These are phyloP conservation scores for Pelagia noctiluca DNA, from an alignment of 30 jellyfish, hydroid and myxozoan species.

Conservation along the genomic window DNA sequence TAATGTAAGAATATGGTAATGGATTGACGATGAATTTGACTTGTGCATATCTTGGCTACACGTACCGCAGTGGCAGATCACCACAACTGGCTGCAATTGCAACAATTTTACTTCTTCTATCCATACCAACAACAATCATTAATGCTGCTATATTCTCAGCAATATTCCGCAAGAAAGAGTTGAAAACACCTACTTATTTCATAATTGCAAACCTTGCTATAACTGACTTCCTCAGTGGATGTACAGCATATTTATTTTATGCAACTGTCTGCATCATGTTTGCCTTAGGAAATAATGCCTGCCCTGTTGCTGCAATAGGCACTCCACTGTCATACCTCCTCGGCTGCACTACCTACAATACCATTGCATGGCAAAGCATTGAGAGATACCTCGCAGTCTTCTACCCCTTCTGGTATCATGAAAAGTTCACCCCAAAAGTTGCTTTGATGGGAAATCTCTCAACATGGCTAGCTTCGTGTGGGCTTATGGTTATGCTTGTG, in stretches of 20 bases:
- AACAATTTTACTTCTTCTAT: neutral
- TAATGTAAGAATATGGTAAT: too few relatives aligned
- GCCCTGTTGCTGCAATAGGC: slow-evolving; percentile 57
- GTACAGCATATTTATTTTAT: slow-evolving; percentile 36
- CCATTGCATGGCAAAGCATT: slow-evolving; percentile 45
- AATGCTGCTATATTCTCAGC: slow-evolving; percentile 29
- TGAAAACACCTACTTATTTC: slow-evolving; percentile 52
- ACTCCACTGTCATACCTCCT: slow-evolving; percentile 47
- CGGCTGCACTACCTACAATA: slow-evolving; percentile 43
- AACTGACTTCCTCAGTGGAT: slow-evolving; percentile 56
- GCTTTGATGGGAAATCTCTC: slow-evolving; percentile 12
- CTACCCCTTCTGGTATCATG: slow-evolving; percentile 70
- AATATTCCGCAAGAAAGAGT: slow-evolving; percentile 26
- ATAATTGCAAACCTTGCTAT: slow-evolving; percentile 52
- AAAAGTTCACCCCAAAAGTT: slow-evolving; percentile 12
- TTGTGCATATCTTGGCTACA: slow-evolving; percentile 61
- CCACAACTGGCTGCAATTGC: slow-evolving; percentile 4
- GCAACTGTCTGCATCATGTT: slow-evolving; percentile 34
- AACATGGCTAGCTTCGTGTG: slow-evolving; percentile 37
- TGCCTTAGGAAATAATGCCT: slow-evolving; percentile 49
- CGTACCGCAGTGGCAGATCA: neutral
- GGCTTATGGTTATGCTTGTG: slow-evolving; percentile 20
- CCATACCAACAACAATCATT: slow-evolving; percentile 41
- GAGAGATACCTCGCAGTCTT: slow-evolving; percentile 64
- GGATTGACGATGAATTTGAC: slow-evolving; percentile 64